Evolutionary conservation across 2,888 invertebrate genomes (phyloP), one percentile per base, ranked within the genome.

Genomic region (Ophion costatus): DNA sequence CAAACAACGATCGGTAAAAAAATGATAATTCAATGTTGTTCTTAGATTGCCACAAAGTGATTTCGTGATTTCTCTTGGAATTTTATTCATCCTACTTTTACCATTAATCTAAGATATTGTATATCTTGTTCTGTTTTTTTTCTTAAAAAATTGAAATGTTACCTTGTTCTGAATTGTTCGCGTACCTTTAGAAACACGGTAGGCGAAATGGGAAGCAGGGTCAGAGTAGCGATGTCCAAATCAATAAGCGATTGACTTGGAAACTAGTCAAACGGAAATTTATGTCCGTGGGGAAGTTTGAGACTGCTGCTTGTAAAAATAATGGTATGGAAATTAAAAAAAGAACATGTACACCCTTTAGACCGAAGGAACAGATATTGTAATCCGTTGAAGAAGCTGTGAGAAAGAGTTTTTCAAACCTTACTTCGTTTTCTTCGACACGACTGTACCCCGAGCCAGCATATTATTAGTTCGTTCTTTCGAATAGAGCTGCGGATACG

Each of bases 241-340:
- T 69, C 45, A 14, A 42, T 45, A 42, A 69, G 14, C 70, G 14
- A 56, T 70, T 70, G 45, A 63, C 61, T 63, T 51, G 17, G 51
- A 51, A 51, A 51, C 3, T 51, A 14, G 51, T 17, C 51, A 51
- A 14, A 51, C 14, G 51, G 17, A 51, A 51, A 51, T 51, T 51
- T 17, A 5, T 17, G 14, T 51, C 17, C 51, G 17, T 51, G 17
- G 51, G 5, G 5, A 14, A 51, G 51, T 51, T 51, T 51, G 14
- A 51, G 11, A 14, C 51, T 51, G 51, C 17, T 17, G 51, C 51
- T 51, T 51, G 51, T 14, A 51, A 51, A 51, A 17, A 14, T 51
- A 51, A 51, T 51, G 5, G 17, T 51, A 51, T 5, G 5, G 5
- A 14, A 51, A 51, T 17, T 5, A 17, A 51, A 51, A 51, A 51